Evolutionary conservation across 2,113 vertebrate genomes (phyloP), one percentile per base, ranked within the genome.

Genomic region (Apistogramma diplotaenia): DNA sequence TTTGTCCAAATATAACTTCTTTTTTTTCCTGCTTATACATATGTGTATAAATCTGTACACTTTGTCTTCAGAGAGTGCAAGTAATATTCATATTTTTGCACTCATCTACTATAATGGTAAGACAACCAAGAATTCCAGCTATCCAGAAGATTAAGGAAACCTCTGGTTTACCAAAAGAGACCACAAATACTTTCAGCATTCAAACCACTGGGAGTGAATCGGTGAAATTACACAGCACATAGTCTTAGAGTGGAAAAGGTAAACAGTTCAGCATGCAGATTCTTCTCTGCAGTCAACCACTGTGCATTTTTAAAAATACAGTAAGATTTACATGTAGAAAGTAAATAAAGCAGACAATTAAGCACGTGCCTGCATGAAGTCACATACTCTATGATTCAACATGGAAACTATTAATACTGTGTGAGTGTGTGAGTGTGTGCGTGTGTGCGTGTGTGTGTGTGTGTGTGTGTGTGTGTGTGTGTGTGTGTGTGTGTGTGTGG

Each of bases 181-280:
- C 74, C 82, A 59, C 71, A 85, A 86, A 73, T 76, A 87, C 57
- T 84, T 83, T 67, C 27, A 81, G 51, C 49, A 71, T 80, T 83
- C 70, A 74, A 86, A 89, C 76, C 78, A 76, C 72, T 62, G 67
- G 58, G 59, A 89, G 75, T 79, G 54, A 72, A 80, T 78, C 21
- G 65, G 55, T 74, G 12, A 85, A 87, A 89, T 86, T 76, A 84
- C 10, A 83, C 55, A 74, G 81, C 27, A 78, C 57, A 53, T 2
- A 60, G n/a, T 40, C n/a, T 23, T 16, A 6, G 18, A 74, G 46
- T 4, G 55, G 81, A 78, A 81, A 76, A 53, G 59, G 59, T 80
- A 79, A 75, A 37, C 33, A 78, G 65, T 25, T 51, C 65, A 56
- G 37, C 11, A 77, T 62, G 70, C 10, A 2, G 3, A n/a, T 25